Conservation (phyloP, 2,888 invertebrate genomes). For the Pristionchus maxplancki region DNA sequence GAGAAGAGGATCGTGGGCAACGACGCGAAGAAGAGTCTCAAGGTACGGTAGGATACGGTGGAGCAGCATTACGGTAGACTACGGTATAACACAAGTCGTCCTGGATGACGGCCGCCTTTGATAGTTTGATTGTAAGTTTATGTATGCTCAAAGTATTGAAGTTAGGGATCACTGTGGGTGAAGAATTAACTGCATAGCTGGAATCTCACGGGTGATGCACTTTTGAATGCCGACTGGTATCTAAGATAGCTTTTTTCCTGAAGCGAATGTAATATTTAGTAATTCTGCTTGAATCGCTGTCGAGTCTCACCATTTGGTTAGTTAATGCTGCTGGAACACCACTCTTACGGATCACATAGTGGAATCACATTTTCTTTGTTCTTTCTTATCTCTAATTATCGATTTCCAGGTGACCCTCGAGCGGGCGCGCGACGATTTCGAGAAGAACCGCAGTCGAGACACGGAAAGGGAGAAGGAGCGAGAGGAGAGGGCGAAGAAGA, state of each 20-base stretch:
- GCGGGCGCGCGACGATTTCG: conserved; percentile 17
- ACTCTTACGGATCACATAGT: not conserved
- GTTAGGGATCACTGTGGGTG: too few species aligned
- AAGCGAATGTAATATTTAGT: too few species aligned
- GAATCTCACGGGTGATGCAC: too few species aligned
- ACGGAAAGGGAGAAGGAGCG: conserved; percentile 35
- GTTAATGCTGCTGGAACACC: not conserved
- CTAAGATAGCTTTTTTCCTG: not conserved
- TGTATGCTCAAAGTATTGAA: too few species aligned
- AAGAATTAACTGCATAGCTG: too few species aligned
- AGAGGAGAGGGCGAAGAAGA: conserved; percentile 24
- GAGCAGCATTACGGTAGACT: too few species aligned
- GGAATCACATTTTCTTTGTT: not conserved
- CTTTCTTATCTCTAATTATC: not conserved
- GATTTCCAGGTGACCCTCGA: conserved; percentile 33
- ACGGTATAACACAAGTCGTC: too few species aligned
- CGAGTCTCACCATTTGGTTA: not conserved
- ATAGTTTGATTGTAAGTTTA: too few species aligned
- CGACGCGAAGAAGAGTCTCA: conserved; percentile 49
- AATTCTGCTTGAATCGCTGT: too few species aligned
- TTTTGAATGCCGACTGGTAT: too few species aligned
- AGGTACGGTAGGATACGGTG: conserved; percentile 50
- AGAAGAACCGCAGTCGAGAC: not conserved
- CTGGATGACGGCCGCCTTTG: too few species aligned
- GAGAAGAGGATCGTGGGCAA: conserved; percentile 40